Evolutionary conservation across 2,888 invertebrate genomes (phyloP).

Genomic region (Hololepta plana): DNA sequence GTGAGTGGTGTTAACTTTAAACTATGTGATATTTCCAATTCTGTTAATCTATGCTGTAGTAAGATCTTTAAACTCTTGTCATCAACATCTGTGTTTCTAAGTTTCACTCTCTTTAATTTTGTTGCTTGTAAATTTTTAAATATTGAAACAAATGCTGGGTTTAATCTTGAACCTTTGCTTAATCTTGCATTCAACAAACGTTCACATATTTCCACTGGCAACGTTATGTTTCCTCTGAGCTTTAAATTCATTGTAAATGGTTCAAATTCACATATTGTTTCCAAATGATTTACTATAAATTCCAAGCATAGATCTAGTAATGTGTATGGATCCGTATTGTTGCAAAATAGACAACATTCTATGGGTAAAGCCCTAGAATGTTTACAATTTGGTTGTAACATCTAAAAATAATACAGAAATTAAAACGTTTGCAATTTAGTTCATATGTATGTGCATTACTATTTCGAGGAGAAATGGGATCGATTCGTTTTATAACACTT

Average conservation of each 20-base stretch:
- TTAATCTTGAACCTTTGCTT: conserved; percentile 26
- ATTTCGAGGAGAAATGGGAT: too few relatives aligned
- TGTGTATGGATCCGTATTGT: conserved; percentile 33
- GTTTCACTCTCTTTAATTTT: conserved; percentile 45
- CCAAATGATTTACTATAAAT: conserved; percentile 41
- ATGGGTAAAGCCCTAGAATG: conserved; percentile 24
- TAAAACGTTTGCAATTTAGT: conserved; percentile 5
- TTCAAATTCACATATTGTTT: conserved; percentile 37
- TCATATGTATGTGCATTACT: too few relatives aligned
- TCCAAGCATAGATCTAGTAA: conserved; percentile 45
- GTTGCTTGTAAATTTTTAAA: conserved; percentile 51
- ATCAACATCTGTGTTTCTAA: conserved; percentile 53
- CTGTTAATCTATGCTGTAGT: conserved; percentile 51
- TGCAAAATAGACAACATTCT: conserved; percentile 25
- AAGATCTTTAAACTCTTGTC: conserved; percentile 52
- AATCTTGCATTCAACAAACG: conserved; percentile 41
- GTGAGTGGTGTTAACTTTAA: conserved; percentile 38
- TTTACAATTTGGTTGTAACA: conserved; percentile 21
- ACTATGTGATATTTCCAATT: conserved; percentile 61
- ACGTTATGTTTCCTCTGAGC: conserved; percentile 39
- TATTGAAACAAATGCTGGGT: conserved; percentile 50
- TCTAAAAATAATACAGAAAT: conserved; percentile 14
- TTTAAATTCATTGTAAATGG: conserved; percentile 27
- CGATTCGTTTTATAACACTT: too few relatives aligned
- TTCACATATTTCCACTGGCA: conserved; percentile 59